Evolutionary conservation across 1,140 invertebrate species (phyloP).

Genomic region (Trachymyrmex septentrionalis): DNA sequence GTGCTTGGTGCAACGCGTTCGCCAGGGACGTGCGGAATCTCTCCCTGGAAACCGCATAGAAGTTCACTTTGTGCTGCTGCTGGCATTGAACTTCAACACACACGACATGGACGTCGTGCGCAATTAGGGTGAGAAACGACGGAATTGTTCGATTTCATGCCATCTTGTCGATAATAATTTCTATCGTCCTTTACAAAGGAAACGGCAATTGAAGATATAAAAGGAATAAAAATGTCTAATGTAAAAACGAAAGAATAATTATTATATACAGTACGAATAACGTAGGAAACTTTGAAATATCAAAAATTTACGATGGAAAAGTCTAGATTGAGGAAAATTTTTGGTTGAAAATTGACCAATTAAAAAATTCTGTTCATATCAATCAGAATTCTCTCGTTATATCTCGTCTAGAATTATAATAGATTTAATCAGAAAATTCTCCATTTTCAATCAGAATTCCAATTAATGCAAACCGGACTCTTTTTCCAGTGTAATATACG

Average conservation of each 20-base stretch:
- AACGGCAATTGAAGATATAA: neutral
- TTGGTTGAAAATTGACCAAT: no score
- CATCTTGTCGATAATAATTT: neutral
- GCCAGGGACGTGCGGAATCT: slow-evolving; percentile 49
- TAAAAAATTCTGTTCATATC: no score
- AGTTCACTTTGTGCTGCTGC: slow-evolving; percentile 15
- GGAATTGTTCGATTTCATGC: slow-evolving; percentile 8
- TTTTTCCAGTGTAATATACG: neutral
- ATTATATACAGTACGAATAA: neutral
- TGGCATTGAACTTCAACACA: slow-evolving; percentile 29
- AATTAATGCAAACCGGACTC: no score
- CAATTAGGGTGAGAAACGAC: slow-evolving; percentile 7
- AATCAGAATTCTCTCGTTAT: no score
- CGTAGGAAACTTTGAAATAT: neutral
- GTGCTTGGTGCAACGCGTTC: slow-evolving; percentile 37
- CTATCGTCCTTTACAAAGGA: neutral
- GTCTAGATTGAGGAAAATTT: neutral
- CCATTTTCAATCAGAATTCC: no score
- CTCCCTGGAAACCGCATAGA: slow-evolving; percentile 32
- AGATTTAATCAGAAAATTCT: no score
- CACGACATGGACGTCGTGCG: neutral
- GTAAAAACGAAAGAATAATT: neutral
- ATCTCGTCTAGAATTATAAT: no score
- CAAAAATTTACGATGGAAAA: neutral
- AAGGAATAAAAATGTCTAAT: neutral